A percentile compares a stretch with the other conserved stretches of the same genome.
These are phyloP conservation scores for Nomada ferruginata DNA, from an alignment of 2,888 invertebrate species.

Conservation along the genomic window DNA sequence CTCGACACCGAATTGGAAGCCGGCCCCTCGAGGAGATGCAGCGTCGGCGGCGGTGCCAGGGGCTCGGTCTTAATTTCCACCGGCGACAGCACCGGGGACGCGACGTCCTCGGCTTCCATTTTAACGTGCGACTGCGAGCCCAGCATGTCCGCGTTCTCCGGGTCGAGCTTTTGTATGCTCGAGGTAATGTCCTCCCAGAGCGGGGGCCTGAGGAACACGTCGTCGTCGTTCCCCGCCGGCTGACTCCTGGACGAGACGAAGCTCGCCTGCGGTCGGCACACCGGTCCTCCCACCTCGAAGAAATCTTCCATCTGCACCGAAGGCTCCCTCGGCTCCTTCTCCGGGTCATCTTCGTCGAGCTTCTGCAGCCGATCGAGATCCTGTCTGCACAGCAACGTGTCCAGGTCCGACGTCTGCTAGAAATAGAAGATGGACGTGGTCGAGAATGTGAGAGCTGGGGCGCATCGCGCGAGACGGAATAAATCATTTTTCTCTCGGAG, in stretches of 20 bases:
- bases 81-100: constrained; percentile 90
- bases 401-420: constrained; percentile 91
- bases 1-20: constrained; percentile 79
- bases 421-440: constrained; percentile 40
- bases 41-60: constrained; percentile 84
- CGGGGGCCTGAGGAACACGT: constrained; percentile 94
- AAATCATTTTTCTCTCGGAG: not conserved
- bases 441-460: no score
- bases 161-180: constrained; percentile 95
- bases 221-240: constrained; percentile 89
- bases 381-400: constrained; percentile 92
- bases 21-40: constrained; percentile 86
- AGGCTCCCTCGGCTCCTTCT: constrained; percentile 85
- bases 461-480: not conserved
- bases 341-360: constrained; percentile 86
- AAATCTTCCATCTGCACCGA: constrained; percentile 89
- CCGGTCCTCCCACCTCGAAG: constrained; percentile 85
- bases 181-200: constrained; percentile 97
- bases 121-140: constrained; percentile 90
- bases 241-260: constrained; percentile 86
- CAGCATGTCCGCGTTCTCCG: constrained; percentile 95
- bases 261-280: constrained; percentile 84
- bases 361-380: constrained; percentile 88
- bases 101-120: constrained; percentile 90
- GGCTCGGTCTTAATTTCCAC: constrained; percentile 92